Evolutionary conservation across 2,888 invertebrate genomes (phyloP).

Genomic region (Pseudanteris insignis): DNA sequence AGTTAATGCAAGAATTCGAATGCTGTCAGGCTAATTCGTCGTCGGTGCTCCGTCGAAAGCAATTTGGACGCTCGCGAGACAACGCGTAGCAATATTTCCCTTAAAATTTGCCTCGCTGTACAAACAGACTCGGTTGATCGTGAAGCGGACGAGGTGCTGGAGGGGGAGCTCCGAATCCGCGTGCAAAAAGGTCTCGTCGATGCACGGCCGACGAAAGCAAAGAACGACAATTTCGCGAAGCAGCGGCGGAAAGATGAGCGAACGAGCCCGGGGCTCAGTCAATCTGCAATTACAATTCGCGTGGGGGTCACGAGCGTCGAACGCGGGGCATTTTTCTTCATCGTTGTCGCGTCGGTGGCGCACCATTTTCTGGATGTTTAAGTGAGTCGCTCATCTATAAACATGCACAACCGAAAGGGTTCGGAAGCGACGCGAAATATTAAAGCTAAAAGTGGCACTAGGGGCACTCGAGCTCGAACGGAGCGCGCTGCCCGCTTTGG

Average conservation of each 20-base stretch:
- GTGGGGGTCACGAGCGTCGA: constrained; percentile 17
- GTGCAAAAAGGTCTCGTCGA: constrained; percentile 31
- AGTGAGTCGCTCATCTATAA: constrained; percentile 47
- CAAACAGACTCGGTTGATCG: constrained; percentile 7
- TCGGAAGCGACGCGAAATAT: constrained; percentile 40
- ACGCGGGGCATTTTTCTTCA: constrained; percentile 37
- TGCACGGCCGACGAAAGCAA: constrained; percentile 12
- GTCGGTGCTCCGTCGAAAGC: constrained; percentile 7
- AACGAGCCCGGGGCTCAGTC: constrained; percentile 19
- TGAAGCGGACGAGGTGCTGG: too few relatives aligned
- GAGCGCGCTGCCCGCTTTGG: constrained; percentile 27
- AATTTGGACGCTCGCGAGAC: constrained; percentile 20
- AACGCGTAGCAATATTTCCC: constrained; percentile 25
- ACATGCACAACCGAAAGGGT: constrained; percentile 43
- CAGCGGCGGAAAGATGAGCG: constrained; percentile 36
- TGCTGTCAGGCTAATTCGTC: constrained; percentile 24
- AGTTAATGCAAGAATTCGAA: constrained; percentile 21
- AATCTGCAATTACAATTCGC: constrained; percentile 42
- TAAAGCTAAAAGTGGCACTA: constrained; percentile 42
- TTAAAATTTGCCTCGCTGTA: constrained; percentile 21
- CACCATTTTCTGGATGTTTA: constrained; percentile 44
- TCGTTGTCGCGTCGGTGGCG: constrained; percentile 38
- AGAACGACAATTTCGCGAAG: constrained; percentile 33
- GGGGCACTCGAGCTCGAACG: constrained; percentile 26
- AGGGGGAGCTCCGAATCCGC: too few relatives aligned